Evolutionary conservation across 2,797 vertebrate genomes (phyloP).

Genomic region (Gadopsis marmoratus): DNA sequence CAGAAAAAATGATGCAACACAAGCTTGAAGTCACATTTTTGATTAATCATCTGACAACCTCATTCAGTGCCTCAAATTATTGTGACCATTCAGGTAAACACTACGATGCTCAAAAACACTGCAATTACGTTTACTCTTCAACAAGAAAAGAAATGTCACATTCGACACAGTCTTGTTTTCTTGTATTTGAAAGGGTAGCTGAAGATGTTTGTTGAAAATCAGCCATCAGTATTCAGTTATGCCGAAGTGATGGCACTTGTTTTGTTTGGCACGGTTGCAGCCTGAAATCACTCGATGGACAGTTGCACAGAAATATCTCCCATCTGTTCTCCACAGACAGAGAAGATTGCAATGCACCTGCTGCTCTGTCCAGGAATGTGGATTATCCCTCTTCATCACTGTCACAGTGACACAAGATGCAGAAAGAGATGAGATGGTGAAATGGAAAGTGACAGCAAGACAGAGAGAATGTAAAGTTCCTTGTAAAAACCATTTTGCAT

Average conservation of each 20-base stretch:
- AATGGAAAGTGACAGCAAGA: slow-evolving; percentile 22
- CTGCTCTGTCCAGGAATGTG: slow-evolving; percentile 12
- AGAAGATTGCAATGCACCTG: slow-evolving; percentile 8
- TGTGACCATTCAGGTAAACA: background rate
- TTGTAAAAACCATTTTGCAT: slow-evolving; percentile 19
- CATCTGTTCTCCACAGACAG: slow-evolving; percentile 35
- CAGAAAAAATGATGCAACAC: slow-evolving; percentile 9
- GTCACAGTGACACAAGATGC: slow-evolving; percentile 4
- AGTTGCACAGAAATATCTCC: slow-evolving; percentile 35
- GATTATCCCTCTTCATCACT: slow-evolving; percentile 16
- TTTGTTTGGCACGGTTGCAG: slow-evolving; percentile 19
- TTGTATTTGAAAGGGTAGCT: slow-evolving; percentile 15
- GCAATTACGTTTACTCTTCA: slow-evolving; percentile 3
- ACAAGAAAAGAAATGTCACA: slow-evolving; percentile 25
- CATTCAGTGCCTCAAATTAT: background rate
- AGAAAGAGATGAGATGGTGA: slow-evolving; percentile 21
- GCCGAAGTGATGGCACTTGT: background rate
- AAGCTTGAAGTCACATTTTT: slow-evolving; percentile 4
- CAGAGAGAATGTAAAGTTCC: slow-evolving; percentile 22
- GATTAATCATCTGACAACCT: slow-evolving; percentile 3
- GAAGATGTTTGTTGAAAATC: slow-evolving; percentile 18
- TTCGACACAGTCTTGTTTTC: slow-evolving; percentile 26
- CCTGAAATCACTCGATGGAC: slow-evolving; percentile 17
- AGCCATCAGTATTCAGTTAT: slow-evolving; percentile 6
- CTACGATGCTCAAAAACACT: slow-evolving; percentile 9